Evolutionary conservation across 1,140 invertebrate genomes (phyloP), one percentile per base, ranked within the genome.

Genomic region (Tribolium madens): DNA sequence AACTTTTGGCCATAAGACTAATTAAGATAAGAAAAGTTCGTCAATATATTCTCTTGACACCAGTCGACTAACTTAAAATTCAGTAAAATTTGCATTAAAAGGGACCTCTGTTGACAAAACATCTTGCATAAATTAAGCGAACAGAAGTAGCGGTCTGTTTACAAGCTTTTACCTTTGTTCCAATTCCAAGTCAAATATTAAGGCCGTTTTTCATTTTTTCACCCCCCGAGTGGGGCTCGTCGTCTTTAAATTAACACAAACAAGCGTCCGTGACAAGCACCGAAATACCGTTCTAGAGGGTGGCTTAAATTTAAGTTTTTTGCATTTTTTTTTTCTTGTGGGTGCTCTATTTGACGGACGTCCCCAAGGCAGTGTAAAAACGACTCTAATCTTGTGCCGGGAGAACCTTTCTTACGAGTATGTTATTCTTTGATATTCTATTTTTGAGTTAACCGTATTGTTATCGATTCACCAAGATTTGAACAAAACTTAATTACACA

Each of bases 21-120:
- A 71, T 71, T 71, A 71, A 71, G 68, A 71, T 71, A 71, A 71
- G 68, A 71, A 71, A 71, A 71, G 68, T 71, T 71, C 47, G 18
- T 71, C 68, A 71, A 71, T 64, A 64, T 64, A 64, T 64, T 64
- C 57, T 64, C 57, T 14, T 64, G 57, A 64, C 57, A 64, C 57
- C 57, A 64, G 57, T 64, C 57, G 21, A 13, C 57, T 64, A 14
- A 64, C 57, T 64, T 64, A 64, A 64, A 64, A 64, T 64, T 64
- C 57, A 64, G 57, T 33, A 64, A 33, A 64, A 64, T 64, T 64
- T 64, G 57, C 57, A 64, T 64, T 64, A 64, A 64, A 64, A 64
- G 57, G 57, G 57, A 64, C 57, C 57, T 10, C 18, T 71, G 68
- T 71, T 71, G 68, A 71, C 68, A 71, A 71, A 71, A 71, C 68